Evolutionary conservation across 2,888 invertebrate genomes (phyloP), one percentile per base, ranked within the genome.

Genomic region (Dicyrtoma fusca): DNA sequence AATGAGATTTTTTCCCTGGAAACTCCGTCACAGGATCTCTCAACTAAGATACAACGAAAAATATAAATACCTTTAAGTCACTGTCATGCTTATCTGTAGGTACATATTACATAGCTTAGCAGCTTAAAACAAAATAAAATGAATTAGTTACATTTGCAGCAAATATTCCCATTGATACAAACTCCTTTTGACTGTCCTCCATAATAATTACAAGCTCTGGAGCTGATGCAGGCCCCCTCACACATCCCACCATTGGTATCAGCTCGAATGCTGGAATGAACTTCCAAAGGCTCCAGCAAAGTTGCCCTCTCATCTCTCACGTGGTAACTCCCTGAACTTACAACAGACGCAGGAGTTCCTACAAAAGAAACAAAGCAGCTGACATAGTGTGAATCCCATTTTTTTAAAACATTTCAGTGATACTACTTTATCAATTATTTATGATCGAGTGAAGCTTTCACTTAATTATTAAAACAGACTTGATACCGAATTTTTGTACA

Each of bases 21-120:
- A 0, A 81, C 76, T 70, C 82, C 82, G 8, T 82, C 83, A 76
- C 83, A 83, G 0, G 82, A 81, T 62, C 82, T 76, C 14, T 82
- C 75, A 76, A 82, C 83, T 83, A 74, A 8, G 34, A 53, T 53
- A 51, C 21, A 51, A 51, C 17, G 17, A 53, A 4, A 53, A 53
- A 11, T 19, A 53, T 21, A 17, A 53, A 51, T 51, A 51, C n/a
- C 45, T 45, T 14, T 13, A 17, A 34, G 34, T 34, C 34, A 34
- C 34, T 34, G 34, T 5, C 34, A 53, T 19, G 21, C n/a, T n/a
- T n/a, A n/a, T n/a, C n/a, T n/a, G n/a, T n/a, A n/a, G n/a, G n/a
- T n/a, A n/a, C n/a, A n/a, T n/a, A n/a, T n/a, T n/a, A n/a, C n/a
- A n/a, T n/a, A n/a, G n/a, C n/a, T n/a, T n/a, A n/a, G n/a, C n/a